Base-by-base conservation (phyloP, 2,888 invertebrate species). In the Parnassius glacialis region DNA sequence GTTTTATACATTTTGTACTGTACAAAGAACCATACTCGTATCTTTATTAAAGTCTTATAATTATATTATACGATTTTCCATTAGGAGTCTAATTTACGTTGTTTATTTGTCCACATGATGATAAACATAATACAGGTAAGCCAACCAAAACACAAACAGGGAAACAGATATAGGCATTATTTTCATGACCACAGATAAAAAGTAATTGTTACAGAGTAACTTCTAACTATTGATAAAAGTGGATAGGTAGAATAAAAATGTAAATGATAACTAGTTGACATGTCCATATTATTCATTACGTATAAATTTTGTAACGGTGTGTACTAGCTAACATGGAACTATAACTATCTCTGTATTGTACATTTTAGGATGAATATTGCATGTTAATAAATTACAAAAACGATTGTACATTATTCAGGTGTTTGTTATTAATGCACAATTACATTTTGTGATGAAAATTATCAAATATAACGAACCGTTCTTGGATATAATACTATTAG, bases 351-450 rank as follows among this genome's bases (percentile, higher is more conserved):
- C 61, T 64, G 52, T 58, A 64, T 56, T 62, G 62, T 57, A 51
- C 48, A 48, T 48, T 48, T n/a, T 16, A 13, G 60, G 55, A 58
- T 64, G 65, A 67, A 70, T 72, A 70, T 67, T 70, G 65, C 71
- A 70, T 60, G 64, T 62, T 67, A 74, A 75, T 75, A 76, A 73
- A 69, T 76, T 78, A 75, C 73, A 78, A 76, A 76, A 78, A 74
- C 61, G 70, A 73, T 86, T 87, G 86, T 87, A 87, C 85, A 80
- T 78, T 66, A 67, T 77, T 86, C 86, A 87, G 87, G 87, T 85
- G 83, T 82, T 73, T 73, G 74, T 78, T 78, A 81, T 81, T 79
- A 71, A 74, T 71, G 72, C 74, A 68, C 72, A 71, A 74, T 61
- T 75, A 74, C 72, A 73, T 76, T 83, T 80, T 79, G 77, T 57